A percentile compares a stretch with the other conserved stretches of the same genome.
Evolutionary conservation across 2,113 vertebrate species (phyloP).

Genomic region (Nestor notabilis): DNA sequence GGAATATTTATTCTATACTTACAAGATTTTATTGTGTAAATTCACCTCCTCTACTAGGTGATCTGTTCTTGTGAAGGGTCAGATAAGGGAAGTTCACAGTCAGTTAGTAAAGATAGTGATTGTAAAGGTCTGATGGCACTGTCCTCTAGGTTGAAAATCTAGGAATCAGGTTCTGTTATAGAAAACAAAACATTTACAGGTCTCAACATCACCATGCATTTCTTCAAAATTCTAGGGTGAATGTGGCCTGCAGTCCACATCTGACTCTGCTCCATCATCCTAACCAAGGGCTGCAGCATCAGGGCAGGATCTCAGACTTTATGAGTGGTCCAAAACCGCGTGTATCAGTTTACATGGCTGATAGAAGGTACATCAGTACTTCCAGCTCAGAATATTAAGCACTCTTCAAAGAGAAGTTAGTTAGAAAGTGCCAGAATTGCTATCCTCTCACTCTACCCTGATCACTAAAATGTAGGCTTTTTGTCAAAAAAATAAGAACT

Average conservation of each 20-base stretch:
- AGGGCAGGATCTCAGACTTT: background rate
- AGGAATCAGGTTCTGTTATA: background rate
- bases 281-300: background rate
- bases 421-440: background rate
- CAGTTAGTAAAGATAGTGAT: background rate
- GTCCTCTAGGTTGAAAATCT: background rate
- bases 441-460: background rate
- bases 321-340: background rate
- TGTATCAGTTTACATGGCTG: background rate
- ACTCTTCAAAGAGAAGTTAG: background rate
- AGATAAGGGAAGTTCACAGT: background rate
- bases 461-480: background rate
- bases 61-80: background rate
- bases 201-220: fast-evolving
- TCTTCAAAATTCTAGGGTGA: background rate
- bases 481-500: background rate
- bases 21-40: background rate
- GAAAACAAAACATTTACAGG: background rate
- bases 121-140: background rate
- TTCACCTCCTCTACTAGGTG: background rate
- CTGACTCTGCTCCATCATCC: background rate
- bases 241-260: background rate
- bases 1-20: background rate
- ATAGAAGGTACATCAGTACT: background rate
- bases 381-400: background rate